These are phyloP conservation scores for Dicrostonyx torquatus DNA, from an alignment of 2,797 vertebrate genomes.

Conservation along the genomic window DNA sequence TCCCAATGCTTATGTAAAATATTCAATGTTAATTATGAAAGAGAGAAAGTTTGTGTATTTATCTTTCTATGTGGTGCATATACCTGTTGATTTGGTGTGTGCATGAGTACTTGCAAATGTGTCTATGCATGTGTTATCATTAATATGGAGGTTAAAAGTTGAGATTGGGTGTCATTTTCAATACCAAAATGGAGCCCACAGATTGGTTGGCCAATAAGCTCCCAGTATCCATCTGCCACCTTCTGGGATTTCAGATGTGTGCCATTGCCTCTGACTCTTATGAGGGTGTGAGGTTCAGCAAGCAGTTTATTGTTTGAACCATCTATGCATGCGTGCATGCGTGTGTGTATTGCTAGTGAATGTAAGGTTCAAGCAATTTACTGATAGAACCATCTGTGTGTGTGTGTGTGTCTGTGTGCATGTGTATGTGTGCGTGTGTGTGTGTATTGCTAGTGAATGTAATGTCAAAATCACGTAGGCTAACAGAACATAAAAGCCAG, in stretches of 20 bases:
- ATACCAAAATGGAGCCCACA: not conserved
- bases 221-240: not conserved
- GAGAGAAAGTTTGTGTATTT: not conserved
- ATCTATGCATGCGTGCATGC: no score
- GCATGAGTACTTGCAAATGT: not conserved
- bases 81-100: not conserved
- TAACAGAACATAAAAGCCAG: not conserved
- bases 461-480: not conserved
- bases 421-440: no score
- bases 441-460: not conserved
- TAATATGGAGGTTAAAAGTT: not conserved
- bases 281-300: not conserved
- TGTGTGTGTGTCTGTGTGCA: no score
- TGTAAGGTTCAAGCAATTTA: not conserved
- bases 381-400: not conserved
- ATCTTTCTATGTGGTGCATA: not conserved
- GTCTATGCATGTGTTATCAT: not conserved
- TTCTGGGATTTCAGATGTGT: not conserved
- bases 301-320: not conserved
- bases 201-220: not conserved
- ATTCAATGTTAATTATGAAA: constrained; percentile 19
- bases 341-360: no score
- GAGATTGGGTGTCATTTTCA: not conserved
- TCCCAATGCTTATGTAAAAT: not conserved
- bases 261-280: not conserved